Conservation (phyloP, 2,113 vertebrate species). For the Platycercus adscitus region DNA sequence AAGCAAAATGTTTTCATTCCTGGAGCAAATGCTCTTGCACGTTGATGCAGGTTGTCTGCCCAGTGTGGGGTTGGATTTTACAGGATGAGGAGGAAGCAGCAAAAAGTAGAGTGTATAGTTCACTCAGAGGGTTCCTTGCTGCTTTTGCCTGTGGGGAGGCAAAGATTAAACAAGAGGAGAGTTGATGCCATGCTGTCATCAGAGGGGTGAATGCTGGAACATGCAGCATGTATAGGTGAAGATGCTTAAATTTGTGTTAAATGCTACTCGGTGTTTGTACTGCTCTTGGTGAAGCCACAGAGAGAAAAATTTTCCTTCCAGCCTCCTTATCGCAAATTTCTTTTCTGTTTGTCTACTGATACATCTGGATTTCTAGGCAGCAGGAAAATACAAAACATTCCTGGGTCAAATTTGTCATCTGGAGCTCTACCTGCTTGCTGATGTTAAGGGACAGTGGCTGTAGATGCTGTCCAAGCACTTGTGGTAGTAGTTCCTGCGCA, state of each 20-base stretch:
- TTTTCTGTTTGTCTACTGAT: background rate
- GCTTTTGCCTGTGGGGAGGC: background rate
- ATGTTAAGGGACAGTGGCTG: background rate
- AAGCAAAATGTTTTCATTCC: rapidly evolving
- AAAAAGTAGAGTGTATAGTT: background rate
- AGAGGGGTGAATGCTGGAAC: background rate
- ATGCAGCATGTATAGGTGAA: background rate
- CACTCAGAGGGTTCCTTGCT: background rate
- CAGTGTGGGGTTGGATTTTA: background rate
- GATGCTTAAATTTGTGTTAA: background rate
- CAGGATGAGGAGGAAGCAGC: background rate
- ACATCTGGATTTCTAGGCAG: background rate
- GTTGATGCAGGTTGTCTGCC: background rate
- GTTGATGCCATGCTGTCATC: background rate
- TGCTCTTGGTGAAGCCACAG: background rate
- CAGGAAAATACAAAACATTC: background rate
- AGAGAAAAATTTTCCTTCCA: background rate
- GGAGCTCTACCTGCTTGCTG: background rate
- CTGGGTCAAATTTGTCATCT: background rate
- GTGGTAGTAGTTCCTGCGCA: background rate
- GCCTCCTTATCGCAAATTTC: background rate
- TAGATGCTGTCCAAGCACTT: background rate
- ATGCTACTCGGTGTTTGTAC: background rate
- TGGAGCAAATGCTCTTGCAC: rapidly evolving
- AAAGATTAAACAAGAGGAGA: background rate